A percentile compares a stretch with the other conserved stretches of the same genome.
Evolutionary conservation across 2,113 vertebrate species (phyloP).

Genomic region (Stictonetta naevosa): DNA sequence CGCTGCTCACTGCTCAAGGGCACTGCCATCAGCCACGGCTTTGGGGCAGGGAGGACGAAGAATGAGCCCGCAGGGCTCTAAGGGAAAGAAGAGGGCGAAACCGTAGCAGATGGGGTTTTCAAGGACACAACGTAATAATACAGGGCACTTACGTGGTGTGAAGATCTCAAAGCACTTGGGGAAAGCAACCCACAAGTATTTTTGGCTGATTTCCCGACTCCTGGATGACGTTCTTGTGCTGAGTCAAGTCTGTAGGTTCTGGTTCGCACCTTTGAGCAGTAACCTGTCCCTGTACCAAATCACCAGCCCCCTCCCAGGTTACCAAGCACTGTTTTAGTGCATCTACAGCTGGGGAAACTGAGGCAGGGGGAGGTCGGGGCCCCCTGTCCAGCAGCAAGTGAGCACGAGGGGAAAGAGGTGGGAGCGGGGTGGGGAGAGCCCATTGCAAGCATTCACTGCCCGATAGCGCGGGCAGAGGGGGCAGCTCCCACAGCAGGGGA

Average conservation of each 20-base stretch:
- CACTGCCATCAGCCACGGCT: neutral
- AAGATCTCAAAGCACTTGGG: neutral
- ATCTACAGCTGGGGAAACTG: neutral
- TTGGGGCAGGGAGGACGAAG: neutral
- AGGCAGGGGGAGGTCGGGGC: neutral
- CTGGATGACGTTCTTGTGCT: neutral
- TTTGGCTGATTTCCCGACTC: neutral
- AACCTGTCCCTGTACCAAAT: no score
- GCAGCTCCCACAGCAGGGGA: neutral
- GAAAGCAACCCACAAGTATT: neutral
- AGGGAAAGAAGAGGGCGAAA: neutral
- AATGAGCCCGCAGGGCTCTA: neutral
- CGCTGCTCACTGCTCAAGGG: neutral
- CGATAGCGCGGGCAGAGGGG: neutral
- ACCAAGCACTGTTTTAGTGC: neutral
- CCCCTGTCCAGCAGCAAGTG: neutral
- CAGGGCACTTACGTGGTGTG: neutral
- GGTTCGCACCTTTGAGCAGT: neutral
- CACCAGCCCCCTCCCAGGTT: accelerated
- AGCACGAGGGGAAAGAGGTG: no score
- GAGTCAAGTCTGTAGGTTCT: neutral
- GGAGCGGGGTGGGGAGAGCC: no score
- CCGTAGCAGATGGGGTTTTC: neutral
- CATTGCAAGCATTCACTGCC: no score
- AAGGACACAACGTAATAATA: neutral